phyloP scores from a whole-genome alignment of 2,113 vertebrate genomes.

The Spheniscus mendiculus region DNA sequence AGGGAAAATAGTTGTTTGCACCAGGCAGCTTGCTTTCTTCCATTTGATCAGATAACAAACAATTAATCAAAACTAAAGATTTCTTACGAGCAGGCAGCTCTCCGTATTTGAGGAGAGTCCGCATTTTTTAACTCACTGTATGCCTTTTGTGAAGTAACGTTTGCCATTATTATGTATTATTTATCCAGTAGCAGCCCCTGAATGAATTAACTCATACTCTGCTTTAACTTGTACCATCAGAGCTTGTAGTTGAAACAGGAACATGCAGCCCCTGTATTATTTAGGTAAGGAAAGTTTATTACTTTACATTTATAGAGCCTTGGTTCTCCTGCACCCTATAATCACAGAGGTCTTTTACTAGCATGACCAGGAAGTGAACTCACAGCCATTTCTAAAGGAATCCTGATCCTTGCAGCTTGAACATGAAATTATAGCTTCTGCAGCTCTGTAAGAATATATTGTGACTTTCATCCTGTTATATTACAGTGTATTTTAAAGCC shows the following conservation, averaged over 20 bases:
- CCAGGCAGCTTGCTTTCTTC: neutral
- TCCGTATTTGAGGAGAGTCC: neutral
- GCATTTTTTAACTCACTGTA: neutral
- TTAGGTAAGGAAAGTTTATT: neutral
- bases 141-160: neutral
- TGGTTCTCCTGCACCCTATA: neutral
- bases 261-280: neutral
- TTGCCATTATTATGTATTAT: neutral
- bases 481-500: neutral
- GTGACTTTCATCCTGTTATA: neutral
- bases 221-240: neutral
- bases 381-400: neutral
- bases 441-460: neutral
- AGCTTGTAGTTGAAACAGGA: neutral
- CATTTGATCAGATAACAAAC: conserved; percentile 27
- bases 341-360: neutral
- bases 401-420: neutral
- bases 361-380: neutral
- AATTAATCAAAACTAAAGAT: neutral
- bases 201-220: neutral
- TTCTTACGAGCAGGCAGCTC: neutral
- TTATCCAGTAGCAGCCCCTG: neutral
- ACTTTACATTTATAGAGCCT: neutral
- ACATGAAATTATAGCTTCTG: neutral
- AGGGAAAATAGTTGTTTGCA: neutral